Conservation (phyloP, 2,888 invertebrate genomes). For the Thymelicus lineola region DNA sequence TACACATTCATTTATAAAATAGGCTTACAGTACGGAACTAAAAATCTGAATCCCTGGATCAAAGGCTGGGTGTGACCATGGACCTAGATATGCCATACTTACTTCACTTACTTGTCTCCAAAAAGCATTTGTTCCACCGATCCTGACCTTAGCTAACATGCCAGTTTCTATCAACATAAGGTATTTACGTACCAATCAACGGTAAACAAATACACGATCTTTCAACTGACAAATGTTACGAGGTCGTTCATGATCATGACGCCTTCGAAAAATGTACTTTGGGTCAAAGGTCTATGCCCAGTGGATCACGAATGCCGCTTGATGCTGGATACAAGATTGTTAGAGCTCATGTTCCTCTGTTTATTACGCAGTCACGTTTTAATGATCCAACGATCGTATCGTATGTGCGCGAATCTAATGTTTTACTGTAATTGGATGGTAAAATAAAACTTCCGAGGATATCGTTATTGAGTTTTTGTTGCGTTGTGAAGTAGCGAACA, state of each 20-base stretch:
- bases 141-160: not conserved
- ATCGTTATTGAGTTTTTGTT: slow-evolving; percentile 4
- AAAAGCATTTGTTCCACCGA: not conserved
- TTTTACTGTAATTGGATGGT: slow-evolving; percentile 11
- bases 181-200: slow-evolving; percentile 9
- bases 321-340: slow-evolving; percentile 44
- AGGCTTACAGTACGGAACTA: too few species aligned
- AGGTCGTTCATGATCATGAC: slow-evolving; percentile 52
- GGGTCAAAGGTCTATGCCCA: slow-evolving; percentile 58
- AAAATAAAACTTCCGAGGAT: slow-evolving; percentile 19
- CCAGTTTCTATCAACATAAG: not conserved
- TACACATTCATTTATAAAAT: too few species aligned
- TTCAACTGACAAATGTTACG: slow-evolving; percentile 41
- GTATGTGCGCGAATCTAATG: slow-evolving; percentile 21
- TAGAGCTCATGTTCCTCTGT: slow-evolving; percentile 23
- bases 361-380: slow-evolving; percentile 36
- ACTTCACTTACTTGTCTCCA: too few species aligned
- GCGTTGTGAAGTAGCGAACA: not conserved
- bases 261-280: slow-evolving; percentile 40
- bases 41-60: too few species aligned
- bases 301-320: slow-evolving; percentile 53
- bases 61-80: too few species aligned
- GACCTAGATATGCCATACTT: too few species aligned
- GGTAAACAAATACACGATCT: slow-evolving; percentile 40
- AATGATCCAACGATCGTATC: slow-evolving; percentile 29